Conservation (phyloP, 2,888 invertebrate species). For the Holacanthella duospinosa region DNA sequence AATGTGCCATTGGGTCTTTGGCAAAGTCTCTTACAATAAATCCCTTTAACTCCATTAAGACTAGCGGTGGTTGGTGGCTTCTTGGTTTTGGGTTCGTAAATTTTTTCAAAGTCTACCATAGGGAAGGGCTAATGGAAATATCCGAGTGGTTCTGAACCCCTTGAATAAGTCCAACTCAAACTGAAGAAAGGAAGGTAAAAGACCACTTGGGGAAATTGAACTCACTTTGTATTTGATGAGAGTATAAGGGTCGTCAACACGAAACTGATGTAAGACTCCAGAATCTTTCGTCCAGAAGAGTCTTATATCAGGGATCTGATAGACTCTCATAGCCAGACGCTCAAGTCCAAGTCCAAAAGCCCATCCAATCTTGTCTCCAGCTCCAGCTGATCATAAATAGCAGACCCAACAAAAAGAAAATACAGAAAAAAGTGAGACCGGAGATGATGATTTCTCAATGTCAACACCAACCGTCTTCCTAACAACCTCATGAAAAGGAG, state of each 20-base stretch:
- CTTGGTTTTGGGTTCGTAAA: no score
- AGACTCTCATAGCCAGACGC: constrained; percentile 89
- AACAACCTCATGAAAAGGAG: neutral
- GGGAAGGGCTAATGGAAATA: no score
- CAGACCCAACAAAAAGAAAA: neutral
- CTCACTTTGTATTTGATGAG: constrained; percentile 61
- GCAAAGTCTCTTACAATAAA: neutral
- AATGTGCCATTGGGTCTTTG: neutral
- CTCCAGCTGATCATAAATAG: constrained; percentile 51
- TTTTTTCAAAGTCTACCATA: no score
- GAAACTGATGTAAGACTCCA: constrained; percentile 84
- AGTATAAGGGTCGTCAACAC: constrained; percentile 56
- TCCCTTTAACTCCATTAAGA: neutral
- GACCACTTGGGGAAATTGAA: constrained; percentile 4
- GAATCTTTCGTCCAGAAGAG: constrained; percentile 91
- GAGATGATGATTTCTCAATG: neutral
- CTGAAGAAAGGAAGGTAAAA: no score
- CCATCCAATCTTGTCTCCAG: constrained; percentile 79
- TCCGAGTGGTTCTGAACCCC: no score
- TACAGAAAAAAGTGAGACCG: neutral
- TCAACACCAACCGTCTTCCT: constrained; percentile 8
- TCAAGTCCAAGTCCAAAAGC: constrained; percentile 96
- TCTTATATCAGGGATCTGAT: constrained; percentile 89
- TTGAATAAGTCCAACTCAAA: no score
- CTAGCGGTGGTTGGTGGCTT: neutral